Evolutionary conservation across 2,113 vertebrate genomes (phyloP).

Genomic region (Corvus hawaiiensis): DNA sequence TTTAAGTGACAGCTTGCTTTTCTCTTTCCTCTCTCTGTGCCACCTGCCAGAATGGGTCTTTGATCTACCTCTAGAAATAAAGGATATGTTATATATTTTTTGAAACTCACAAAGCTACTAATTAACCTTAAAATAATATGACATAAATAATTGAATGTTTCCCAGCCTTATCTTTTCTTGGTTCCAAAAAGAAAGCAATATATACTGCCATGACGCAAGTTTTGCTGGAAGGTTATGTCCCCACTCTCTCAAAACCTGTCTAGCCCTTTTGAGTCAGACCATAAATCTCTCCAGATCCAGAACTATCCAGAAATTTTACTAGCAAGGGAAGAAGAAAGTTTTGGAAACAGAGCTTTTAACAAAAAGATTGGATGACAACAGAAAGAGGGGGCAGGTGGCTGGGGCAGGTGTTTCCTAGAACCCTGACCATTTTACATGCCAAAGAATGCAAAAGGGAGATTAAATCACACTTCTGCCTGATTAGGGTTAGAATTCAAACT

Average conservation of each 20-base stretch:
- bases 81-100: not conserved
- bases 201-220: not conserved
- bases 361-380: not conserved
- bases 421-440: not conserved
- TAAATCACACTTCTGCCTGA: not conserved
- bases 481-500: not conserved
- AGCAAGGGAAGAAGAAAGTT: not conserved
- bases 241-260: not conserved
- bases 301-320: not conserved
- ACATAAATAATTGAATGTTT: not conserved
- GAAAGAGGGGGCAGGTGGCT: not conserved
- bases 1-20: not conserved
- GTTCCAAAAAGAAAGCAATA: not conserved
- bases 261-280: not conserved
- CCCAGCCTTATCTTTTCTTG: not conserved
- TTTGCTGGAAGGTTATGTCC: not conserved
- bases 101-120: not conserved
- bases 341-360: not conserved
- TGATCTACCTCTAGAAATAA: not conserved
- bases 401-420: not conserved
- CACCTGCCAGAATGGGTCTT: not conserved
- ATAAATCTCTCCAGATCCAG: not conserved
- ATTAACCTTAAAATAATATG: not conserved
- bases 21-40: not conserved
- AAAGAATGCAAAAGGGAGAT: not conserved